Evolutionary conservation across 1,140 invertebrate genomes (phyloP).

Genomic region (Chironomus tepperi): DNA sequence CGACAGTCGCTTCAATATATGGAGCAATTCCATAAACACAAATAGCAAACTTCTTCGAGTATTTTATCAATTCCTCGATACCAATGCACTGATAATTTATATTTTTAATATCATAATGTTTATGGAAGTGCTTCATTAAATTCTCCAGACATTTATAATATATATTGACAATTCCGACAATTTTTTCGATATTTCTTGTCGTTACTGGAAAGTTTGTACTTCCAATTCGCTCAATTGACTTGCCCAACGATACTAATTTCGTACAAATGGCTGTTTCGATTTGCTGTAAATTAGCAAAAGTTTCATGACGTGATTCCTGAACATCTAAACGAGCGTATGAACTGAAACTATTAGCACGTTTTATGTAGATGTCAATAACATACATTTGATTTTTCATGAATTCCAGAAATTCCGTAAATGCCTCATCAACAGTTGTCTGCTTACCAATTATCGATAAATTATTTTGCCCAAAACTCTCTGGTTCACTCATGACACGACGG

Average conservation of each 20-base stretch:
- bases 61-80: background rate
- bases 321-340: background rate
- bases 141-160: background rate
- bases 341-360: background rate
- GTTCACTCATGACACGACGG: background rate
- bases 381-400: background rate
- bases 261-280: background rate
- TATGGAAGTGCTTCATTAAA: background rate
- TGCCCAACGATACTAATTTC: background rate
- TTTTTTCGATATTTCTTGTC: background rate
- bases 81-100: background rate
- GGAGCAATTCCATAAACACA: background rate
- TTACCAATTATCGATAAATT: background rate
- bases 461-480: background rate
- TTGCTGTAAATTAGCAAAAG: background rate
- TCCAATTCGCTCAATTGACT: background rate
- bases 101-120: background rate
- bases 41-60: background rate
- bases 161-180: background rate
- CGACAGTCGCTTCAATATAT: background rate
- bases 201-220: background rate
- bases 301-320: background rate
- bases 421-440: background rate
- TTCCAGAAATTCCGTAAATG: background rate
- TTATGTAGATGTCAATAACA: background rate